Evolutionary conservation across 2,888 invertebrate species (phyloP).

Genomic region (Auanema sp.): DNA sequence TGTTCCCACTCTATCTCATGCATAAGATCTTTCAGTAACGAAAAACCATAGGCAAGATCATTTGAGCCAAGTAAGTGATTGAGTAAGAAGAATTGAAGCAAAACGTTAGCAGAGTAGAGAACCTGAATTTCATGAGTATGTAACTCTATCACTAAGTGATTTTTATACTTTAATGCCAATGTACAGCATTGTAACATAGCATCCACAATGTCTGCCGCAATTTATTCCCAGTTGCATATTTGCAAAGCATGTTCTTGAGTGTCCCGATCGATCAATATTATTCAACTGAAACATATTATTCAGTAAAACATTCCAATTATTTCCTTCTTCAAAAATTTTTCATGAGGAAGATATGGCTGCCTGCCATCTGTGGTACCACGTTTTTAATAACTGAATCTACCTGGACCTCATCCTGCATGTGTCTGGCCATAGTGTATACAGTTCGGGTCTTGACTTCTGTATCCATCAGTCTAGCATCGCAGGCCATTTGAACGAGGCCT

Average conservation of each 20-base stretch:
- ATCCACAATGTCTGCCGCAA: conserved; percentile 63
- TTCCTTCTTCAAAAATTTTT: background rate
- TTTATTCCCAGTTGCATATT: conserved; percentile 52
- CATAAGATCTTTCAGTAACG: conserved; percentile 62
- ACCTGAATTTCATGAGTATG: conserved; percentile 32
- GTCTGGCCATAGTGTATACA: conserved; percentile 64
- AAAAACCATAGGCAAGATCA: conserved; percentile 63
- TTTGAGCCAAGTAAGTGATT: conserved; percentile 62
- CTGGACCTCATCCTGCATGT: conserved; percentile 64
- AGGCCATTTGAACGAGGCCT: conserved; percentile 65
- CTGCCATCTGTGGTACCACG: background rate
- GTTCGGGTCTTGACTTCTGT: conserved; percentile 62
- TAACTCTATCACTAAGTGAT: background rate
- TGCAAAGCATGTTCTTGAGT: conserved; percentile 52
- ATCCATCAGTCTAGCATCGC: conserved; percentile 64
- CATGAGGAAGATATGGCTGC: background rate
- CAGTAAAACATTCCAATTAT: background rate
- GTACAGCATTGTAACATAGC: conserved; percentile 64
- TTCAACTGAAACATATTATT: conserved; percentile 47
- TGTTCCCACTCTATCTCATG: conserved; percentile 64
- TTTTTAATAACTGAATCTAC: conserved; percentile 11
- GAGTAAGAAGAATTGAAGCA: conserved; percentile 62
- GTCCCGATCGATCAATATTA: conserved; percentile 55
- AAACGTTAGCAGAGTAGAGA: conserved; percentile 61
- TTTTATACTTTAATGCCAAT: conserved; percentile 60